phyloP scores from a whole-genome alignment of 2,797 vertebrate species.

The Cyclura pinguis region DNA sequence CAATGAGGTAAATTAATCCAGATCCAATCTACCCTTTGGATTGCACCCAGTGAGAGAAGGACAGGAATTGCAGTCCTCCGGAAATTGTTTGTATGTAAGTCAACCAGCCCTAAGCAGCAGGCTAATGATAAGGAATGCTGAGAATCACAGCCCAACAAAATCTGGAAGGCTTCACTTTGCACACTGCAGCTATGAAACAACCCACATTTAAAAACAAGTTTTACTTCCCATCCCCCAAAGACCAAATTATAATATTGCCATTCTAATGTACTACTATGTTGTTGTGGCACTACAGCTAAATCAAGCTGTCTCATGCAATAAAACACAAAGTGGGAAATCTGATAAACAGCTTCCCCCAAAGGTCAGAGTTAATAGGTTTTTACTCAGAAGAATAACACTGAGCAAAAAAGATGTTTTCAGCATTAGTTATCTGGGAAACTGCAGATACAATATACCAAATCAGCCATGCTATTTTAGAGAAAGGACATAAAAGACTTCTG shows the following conservation, averaged over 20 bases:
- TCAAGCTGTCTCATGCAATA: constrained; percentile 27
- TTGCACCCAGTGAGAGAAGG: background rate
- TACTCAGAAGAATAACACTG: background rate
- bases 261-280: constrained; percentile 36
- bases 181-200: constrained; percentile 10
- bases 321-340: constrained; percentile 47
- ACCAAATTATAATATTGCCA: constrained; percentile 39
- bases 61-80: too few relatives aligned
- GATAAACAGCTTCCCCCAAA: constrained; percentile 19
- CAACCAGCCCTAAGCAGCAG: too few relatives aligned
- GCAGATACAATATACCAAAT: constrained; percentile 1
- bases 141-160: too few relatives aligned
- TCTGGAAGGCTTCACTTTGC: too few relatives aligned
- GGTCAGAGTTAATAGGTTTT: constrained; percentile 30
- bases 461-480: background rate
- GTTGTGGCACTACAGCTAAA: background rate
- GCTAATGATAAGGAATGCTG: too few relatives aligned
- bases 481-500: background rate
- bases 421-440: constrained; percentile 19
- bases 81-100: too few relatives aligned
- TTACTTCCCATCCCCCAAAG: constrained; percentile 25
- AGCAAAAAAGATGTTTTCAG: background rate
- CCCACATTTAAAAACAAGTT: constrained; percentile 32
- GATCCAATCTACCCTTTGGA: background rate
- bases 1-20: too few relatives aligned